phyloP scores from a whole-genome alignment of 2,797 vertebrate genomes.

The Enteromius anoplus region DNA sequence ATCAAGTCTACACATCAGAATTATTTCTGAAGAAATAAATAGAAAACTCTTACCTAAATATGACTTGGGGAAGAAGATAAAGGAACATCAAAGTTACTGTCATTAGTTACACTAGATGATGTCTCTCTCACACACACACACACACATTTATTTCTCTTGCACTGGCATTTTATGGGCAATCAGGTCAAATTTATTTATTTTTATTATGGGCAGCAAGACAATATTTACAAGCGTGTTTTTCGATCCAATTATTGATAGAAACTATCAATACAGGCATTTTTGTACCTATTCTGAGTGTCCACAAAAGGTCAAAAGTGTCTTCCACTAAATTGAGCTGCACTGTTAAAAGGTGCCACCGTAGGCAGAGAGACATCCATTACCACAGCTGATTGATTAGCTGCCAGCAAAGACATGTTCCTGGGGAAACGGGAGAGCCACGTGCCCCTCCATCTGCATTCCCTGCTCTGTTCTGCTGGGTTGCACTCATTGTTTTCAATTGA shows the following conservation, averaged over 20 bases:
- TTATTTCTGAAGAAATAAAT: no score
- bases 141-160: neutral
- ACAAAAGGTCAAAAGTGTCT: conserved; percentile 69
- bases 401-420: conserved; percentile 61
- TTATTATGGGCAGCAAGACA: conserved; percentile 1
- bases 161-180: neutral
- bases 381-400: conserved; percentile 61
- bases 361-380: conserved; percentile 58
- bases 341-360: conserved; percentile 55
- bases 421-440: conserved; percentile 41
- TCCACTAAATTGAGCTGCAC: conserved; percentile 61
- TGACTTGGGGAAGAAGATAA: neutral
- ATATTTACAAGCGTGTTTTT: conserved; percentile 16
- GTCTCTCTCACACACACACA: neutral
- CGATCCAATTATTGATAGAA: neutral
- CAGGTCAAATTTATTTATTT: neutral
- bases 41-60: neutral
- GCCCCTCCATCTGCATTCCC: conserved; percentile 63
- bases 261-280: conserved; percentile 17
- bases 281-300: conserved; percentile 19
- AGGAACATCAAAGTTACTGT: neutral
- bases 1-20: no score
- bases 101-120: neutral
- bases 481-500: conserved; percentile 75
- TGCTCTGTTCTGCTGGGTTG: conserved; percentile 69